Evolutionary conservation across 2,888 invertebrate genomes (phyloP).

Genomic region (Polyommatus iphigenia): DNA sequence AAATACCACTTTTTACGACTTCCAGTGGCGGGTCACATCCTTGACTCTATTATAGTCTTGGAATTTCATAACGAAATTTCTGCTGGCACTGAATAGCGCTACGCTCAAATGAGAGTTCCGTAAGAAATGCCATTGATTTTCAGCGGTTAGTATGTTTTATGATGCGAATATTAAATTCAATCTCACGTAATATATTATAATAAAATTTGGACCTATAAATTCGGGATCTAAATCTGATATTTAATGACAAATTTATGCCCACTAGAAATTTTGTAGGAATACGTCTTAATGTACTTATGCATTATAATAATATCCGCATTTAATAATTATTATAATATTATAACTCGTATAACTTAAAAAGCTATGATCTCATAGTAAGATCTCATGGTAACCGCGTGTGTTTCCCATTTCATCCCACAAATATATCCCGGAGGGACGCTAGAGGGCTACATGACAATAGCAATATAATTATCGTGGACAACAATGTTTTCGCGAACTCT

Average conservation of each 20-base stretch:
- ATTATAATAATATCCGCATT: no score
- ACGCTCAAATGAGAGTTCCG: conserved; percentile 24
- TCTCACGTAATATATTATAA: not conserved
- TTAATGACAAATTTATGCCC: not conserved
- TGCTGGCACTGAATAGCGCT: conserved; percentile 27
- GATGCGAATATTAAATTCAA: not conserved
- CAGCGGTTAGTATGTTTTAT: not conserved
- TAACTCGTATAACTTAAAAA: no score
- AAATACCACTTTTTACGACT: conserved; percentile 24
- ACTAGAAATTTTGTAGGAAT: no score
- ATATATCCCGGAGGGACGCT: not conserved
- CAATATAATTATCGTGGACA: not conserved
- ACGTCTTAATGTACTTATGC: no score
- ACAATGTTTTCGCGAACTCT: not conserved
- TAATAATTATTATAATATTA: no score
- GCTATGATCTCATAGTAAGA: not conserved
- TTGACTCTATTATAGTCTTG: conserved; percentile 30
- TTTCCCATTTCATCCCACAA: not conserved
- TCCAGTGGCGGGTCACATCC: conserved; percentile 21
- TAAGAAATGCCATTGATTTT: conserved; percentile 21
- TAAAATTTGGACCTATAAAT: no score
- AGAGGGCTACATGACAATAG: not conserved
- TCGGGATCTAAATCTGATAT: no score
- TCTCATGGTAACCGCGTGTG: not conserved
- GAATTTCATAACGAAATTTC: conserved; percentile 39